phyloP scores from a whole-genome alignment of 2,113 vertebrate species.

The Erythrolamprus reginae region DNA sequence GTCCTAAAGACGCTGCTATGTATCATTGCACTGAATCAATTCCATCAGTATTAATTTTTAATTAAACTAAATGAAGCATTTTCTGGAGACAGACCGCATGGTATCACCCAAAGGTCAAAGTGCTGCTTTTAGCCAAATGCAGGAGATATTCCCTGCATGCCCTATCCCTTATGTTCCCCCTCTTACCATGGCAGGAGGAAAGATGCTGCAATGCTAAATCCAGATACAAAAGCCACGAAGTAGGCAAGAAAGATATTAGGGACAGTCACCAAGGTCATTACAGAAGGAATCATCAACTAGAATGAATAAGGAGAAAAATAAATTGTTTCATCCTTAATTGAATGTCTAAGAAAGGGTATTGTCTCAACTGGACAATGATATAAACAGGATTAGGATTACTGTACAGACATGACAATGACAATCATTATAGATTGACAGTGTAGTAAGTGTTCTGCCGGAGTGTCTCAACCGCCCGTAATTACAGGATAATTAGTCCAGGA shows the following conservation, averaged over 20 bases:
- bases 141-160: neutral
- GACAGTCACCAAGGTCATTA: slow-evolving; percentile 83
- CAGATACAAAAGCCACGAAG: slow-evolving; percentile 84
- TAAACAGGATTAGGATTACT: neutral
- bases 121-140: neutral
- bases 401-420: neutral
- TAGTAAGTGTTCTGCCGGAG: too few species aligned
- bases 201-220: slow-evolving; percentile 88
- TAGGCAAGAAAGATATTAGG: slow-evolving; percentile 85
- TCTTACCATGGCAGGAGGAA: slow-evolving; percentile 92
- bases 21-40: neutral
- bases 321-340: neutral
- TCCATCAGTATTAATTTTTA: neutral
- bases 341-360: neutral
- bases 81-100: neutral
- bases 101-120: neutral
- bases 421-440: neutral
- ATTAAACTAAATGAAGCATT: neutral
- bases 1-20: neutral
- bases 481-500: too few species aligned
- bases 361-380: neutral
- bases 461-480: too few species aligned
- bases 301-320: slow-evolving; percentile 14
- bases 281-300: slow-evolving; percentile 93
- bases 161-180: neutral